A percentile compares a stretch with the other conserved stretches of the same genome.
These are phyloP conservation scores for Ciconia stormi DNA, from an alignment of 2,113 vertebrate genomes.

Conservation along the genomic window DNA sequence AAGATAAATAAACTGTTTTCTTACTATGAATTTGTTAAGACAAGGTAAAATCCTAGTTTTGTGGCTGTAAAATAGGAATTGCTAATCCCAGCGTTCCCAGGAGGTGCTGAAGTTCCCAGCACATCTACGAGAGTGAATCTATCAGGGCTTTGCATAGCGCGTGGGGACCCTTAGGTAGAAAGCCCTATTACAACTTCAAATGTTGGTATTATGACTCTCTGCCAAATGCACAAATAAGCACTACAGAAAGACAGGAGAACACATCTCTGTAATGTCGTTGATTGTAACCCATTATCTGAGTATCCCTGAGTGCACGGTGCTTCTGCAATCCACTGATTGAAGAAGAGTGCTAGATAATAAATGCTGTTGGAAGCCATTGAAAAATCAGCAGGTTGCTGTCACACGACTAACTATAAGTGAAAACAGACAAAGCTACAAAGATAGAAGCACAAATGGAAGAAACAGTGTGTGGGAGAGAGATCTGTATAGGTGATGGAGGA, in stretches of 20 bases:
- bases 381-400: slow-evolving; percentile 25
- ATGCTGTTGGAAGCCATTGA: slow-evolving; percentile 24
- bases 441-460: not conserved
- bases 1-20: not conserved
- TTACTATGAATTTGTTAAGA: not conserved
- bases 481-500: not conserved
- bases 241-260: not conserved
- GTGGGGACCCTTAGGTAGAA: not conserved
- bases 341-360: slow-evolving; percentile 27
- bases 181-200: not conserved
- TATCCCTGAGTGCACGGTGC: not conserved
- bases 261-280: not conserved
- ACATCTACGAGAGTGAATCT: not conserved
- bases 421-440: slow-evolving; percentile 3
- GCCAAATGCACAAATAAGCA: not conserved
- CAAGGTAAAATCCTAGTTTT: not conserved
- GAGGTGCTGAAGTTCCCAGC: not conserved
- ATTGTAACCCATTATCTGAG: slow-evolving; percentile 11
- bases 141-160: not conserved
- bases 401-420: not conserved
- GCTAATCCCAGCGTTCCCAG: not conserved
- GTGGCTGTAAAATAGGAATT: not conserved
- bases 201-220: not conserved
- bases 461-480: not conserved
- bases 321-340: slow-evolving; percentile 13